Percentiles rank a stretch among this genome's conserved stretches.
Conservation (phyloP, 2,113 vertebrate species). For the Cynocephalus volans region DNA sequence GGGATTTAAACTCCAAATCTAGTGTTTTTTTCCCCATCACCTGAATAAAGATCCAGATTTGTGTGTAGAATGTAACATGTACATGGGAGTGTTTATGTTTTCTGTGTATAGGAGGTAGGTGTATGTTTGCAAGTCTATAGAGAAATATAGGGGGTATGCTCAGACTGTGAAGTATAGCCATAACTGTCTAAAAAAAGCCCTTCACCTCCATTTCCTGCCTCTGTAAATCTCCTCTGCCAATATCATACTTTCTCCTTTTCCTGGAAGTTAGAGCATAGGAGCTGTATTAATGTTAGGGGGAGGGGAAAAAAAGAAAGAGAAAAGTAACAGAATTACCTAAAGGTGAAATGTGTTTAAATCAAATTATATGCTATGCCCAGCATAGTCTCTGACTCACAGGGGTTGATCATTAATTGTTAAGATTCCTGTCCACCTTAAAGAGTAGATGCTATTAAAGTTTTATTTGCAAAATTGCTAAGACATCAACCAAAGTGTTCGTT, state of each 20-base stretch:
- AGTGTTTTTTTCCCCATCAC: not conserved
- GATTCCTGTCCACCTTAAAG: not conserved
- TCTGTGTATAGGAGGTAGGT: not conserved
- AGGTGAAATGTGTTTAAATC: constrained; percentile 27
- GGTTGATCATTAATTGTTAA: not conserved
- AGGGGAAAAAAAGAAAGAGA: not conserved
- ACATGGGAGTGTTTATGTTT: not conserved
- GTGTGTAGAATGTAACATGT: not conserved
- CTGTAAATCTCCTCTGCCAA: not conserved
- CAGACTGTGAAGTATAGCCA: not conserved
- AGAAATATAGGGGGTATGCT: not conserved
- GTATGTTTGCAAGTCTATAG: constrained; percentile 13
- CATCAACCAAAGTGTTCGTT: constrained; percentile 31
- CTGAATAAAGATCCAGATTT: not conserved
- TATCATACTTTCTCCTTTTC: not conserved
- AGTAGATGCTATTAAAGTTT: constrained; percentile 4
- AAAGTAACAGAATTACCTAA: constrained; percentile 16
- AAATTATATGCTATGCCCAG: not conserved
- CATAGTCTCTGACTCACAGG: not conserved
- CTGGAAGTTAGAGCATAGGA: not conserved
- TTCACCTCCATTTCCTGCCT: not conserved
- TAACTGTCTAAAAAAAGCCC: not conserved
- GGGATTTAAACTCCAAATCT: not conserved
- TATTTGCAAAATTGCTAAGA: constrained; percentile 29
- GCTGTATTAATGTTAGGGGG: not conserved